phyloP scores from a whole-genome alignment of 2,888 invertebrate genomes.

The Nomada hirtipes region DNA sequence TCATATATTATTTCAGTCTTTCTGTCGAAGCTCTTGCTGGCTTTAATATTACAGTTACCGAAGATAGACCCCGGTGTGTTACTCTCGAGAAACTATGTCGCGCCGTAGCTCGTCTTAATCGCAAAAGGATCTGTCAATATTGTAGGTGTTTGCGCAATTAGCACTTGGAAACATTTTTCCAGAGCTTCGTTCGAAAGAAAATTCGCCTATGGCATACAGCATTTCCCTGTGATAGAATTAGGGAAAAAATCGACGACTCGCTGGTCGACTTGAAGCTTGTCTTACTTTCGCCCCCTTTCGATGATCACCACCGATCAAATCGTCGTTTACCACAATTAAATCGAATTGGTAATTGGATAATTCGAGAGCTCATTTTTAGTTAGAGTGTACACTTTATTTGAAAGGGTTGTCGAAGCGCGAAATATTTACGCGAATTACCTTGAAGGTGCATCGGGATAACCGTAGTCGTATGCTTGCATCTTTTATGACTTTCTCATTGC shows the following conservation, averaged over 20 bases:
- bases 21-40: not conserved
- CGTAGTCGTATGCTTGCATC: too few relatives aligned
- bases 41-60: slow-evolving; percentile 43
- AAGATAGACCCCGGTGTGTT: slow-evolving; percentile 10
- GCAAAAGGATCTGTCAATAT: slow-evolving; percentile 29
- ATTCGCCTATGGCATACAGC: slow-evolving; percentile 12
- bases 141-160: too few relatives aligned
- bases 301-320: slow-evolving; percentile 37
- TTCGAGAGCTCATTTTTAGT: too few relatives aligned
- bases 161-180: not conserved
- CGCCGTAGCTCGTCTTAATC: not conserved
- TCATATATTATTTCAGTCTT: slow-evolving; percentile 33
- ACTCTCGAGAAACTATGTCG: not conserved
- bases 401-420: too few relatives aligned
- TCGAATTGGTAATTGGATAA: too few relatives aligned
- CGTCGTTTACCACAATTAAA: too few relatives aligned
- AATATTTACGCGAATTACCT: too few relatives aligned
- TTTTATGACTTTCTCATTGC: too few relatives aligned
- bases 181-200: not conserved
- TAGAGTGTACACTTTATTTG: too few relatives aligned
- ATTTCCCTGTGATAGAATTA: slow-evolving; percentile 37
- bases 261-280: not conserved
- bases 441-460: too few relatives aligned
- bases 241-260: slow-evolving; percentile 61
- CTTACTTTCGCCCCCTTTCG: slow-evolving; percentile 62